These are phyloP conservation scores for Ptychodera flava DNA, from an alignment of 35 echinoderm and acorn worm species.

Conservation along the genomic window DNA sequence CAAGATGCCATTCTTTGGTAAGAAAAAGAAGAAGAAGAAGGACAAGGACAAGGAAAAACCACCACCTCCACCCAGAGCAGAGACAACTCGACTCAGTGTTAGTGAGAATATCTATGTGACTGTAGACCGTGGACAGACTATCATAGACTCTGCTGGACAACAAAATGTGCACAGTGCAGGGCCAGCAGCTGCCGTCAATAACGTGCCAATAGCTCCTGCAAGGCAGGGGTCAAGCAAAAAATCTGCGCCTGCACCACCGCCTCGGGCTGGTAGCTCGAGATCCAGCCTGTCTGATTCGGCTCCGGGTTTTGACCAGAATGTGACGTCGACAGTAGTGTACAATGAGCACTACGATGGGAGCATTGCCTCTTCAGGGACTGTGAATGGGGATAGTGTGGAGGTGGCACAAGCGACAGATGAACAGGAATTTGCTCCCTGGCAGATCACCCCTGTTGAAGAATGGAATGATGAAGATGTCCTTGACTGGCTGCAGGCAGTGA, in stretches of 20 bases:
- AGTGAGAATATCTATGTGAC: not conserved
- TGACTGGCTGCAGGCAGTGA: not conserved
- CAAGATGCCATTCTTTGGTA: not conserved
- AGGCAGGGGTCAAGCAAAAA: not conserved
- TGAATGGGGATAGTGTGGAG: not conserved
- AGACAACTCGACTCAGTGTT: not conserved
- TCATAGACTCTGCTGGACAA: not conserved
- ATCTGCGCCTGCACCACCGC: not conserved
- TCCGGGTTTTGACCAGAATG: not conserved
- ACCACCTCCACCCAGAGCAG: not conserved
- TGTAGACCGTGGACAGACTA: not conserved
- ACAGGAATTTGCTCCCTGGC: not conserved
- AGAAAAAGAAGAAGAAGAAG: too few species aligned
- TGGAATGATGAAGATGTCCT: not conserved
- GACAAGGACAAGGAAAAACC: not conserved
- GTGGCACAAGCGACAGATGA: not conserved
- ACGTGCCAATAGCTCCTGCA: not conserved
- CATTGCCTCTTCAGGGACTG: not conserved
- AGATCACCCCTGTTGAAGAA: not conserved
- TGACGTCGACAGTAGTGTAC: not conserved
- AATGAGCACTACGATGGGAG: not conserved
- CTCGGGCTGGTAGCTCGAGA: not conserved
- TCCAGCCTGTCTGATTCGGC: not conserved
- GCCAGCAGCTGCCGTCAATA: not conserved
- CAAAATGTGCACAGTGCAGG: not conserved